Evolutionary conservation across 2,113 vertebrate genomes (phyloP).

Genomic region (Podocnemis expansa): DNA sequence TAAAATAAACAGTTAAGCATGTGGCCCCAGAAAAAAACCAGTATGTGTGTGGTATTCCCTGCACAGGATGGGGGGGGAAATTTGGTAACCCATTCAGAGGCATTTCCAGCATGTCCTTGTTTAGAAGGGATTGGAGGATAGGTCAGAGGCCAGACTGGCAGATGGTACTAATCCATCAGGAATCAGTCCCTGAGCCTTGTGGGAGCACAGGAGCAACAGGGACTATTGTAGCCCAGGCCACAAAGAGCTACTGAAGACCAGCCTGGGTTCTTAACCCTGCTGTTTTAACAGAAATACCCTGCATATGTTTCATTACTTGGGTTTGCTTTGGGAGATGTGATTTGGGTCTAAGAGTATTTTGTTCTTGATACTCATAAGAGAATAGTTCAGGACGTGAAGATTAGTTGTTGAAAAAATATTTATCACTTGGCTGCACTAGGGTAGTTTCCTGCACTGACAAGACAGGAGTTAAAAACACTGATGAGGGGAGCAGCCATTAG

Average conservation of each 20-base stretch:
- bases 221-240: background rate
- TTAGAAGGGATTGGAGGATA: background rate
- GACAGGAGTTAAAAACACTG: too few relatives aligned
- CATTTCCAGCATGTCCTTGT: background rate
- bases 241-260: background rate
- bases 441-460: too few relatives aligned
- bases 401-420: background rate
- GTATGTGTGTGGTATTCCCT: background rate
- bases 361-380: background rate
- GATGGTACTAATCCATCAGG: background rate
- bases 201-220: too few relatives aligned
- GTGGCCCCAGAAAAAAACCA: background rate
- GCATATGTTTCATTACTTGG: background rate
- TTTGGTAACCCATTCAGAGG: background rate
- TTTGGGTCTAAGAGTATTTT: background rate
- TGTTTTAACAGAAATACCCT: background rate
- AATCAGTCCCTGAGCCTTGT: background rate
- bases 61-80: background rate
- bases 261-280: background rate
- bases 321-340: background rate
- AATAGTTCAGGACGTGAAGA: background rate
- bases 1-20: background rate
- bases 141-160: background rate
- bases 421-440: too few relatives aligned
- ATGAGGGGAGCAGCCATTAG: too few relatives aligned